phyloP scores from a whole-genome alignment of 2,113 vertebrate species.

The Rhinoderma darwinii region DNA sequence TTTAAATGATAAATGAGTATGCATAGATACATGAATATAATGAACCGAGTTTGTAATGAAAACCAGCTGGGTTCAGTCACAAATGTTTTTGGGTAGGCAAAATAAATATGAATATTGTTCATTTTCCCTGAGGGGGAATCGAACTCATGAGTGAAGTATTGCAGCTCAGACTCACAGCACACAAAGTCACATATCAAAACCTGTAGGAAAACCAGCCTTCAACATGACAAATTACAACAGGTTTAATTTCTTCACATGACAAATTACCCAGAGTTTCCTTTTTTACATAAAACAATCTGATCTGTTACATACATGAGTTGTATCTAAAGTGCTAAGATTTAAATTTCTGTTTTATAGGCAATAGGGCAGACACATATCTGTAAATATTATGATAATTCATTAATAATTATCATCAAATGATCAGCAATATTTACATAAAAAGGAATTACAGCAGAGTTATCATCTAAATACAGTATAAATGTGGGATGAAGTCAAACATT shows the following conservation, averaged over 20 bases:
- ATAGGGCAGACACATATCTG: background rate
- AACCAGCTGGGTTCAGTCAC: slow-evolving; percentile 60
- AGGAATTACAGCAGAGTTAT: background rate
- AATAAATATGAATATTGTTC: slow-evolving; percentile 61
- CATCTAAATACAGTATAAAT: background rate
- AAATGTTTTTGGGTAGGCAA: slow-evolving; percentile 61
- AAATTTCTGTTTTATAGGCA: slow-evolving; percentile 16
- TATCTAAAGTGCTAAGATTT: slow-evolving; percentile 30
- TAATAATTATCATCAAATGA: background rate
- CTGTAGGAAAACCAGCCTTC: slow-evolving; percentile 58
- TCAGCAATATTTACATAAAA: background rate
- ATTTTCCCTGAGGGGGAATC: slow-evolving; percentile 60
- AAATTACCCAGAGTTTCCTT: slow-evolving; percentile 55
- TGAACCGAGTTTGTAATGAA: slow-evolving; percentile 58
- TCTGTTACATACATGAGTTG: slow-evolving; percentile 44
- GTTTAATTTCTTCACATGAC: slow-evolving; percentile 61
- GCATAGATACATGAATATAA: slow-evolving; percentile 57
- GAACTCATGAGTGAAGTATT: slow-evolving; percentile 60
- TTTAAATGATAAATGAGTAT: slow-evolving; percentile 58
- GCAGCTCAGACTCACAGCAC: slow-evolving; percentile 57
- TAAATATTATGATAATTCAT: background rate
- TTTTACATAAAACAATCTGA: slow-evolving; percentile 58
- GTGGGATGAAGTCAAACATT: background rate
- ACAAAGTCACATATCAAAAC: slow-evolving; percentile 60
- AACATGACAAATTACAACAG: slow-evolving; percentile 61